phyloP scores from a whole-genome alignment of 2,797 vertebrate species.

The Lagorchestes hirsutus region DNA sequence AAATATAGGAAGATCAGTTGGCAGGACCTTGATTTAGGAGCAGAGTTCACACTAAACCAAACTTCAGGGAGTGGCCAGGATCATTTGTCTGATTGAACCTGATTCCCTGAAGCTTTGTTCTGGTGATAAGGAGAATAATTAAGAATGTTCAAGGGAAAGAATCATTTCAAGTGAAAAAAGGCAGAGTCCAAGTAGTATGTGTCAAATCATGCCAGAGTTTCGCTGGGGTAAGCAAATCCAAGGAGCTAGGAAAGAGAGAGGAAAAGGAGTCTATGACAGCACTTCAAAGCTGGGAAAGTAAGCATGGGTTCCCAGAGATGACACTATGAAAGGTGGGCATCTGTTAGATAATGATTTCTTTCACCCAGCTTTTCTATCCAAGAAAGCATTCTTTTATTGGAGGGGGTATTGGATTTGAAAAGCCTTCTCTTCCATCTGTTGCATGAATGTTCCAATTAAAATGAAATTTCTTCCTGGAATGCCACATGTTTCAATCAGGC shows the following conservation, averaged over 20 bases:
- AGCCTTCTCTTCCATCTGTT: not conserved
- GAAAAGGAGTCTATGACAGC: not conserved
- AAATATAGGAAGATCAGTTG: not conserved
- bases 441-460: not conserved
- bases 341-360: not conserved
- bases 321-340: not conserved
- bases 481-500: not conserved
- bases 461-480: not conserved
- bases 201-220: not conserved
- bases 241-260: not conserved
- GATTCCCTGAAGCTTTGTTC: not conserved
- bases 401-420: not conserved
- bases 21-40: not conserved
- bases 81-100: not conserved
- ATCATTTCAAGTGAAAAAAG: not conserved
- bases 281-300: not conserved
- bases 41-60: not conserved
- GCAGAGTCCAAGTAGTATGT: not conserved
- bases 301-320: not conserved
- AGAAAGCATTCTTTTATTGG: conserved; percentile 3
- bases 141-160: not conserved
- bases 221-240: not conserved
- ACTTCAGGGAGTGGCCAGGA: not conserved
- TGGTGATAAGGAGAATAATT: not conserved
- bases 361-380: not conserved